A percentile compares a stretch with the other conserved stretches of the same genome.
Evolutionary conservation across 2,113 vertebrate species (phyloP).

Genomic region (Hystrix brachyura): DNA sequence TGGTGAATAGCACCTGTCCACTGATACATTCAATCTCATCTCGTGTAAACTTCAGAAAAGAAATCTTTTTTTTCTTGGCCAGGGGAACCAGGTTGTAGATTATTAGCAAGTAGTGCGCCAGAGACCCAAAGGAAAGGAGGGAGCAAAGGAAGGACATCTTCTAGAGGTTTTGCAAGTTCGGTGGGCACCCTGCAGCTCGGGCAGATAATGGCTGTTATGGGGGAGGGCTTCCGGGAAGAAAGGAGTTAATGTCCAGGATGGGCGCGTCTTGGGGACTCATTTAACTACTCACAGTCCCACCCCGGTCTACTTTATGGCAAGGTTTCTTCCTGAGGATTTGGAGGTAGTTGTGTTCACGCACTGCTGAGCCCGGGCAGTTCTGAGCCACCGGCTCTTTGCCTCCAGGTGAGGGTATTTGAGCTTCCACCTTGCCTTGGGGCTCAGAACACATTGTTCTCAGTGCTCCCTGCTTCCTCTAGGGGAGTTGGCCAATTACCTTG

Average conservation of each 20-base stretch:
- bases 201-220: neutral
- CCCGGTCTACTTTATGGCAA: neutral
- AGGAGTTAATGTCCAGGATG: neutral
- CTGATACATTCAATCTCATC: neutral
- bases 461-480: neutral
- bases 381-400: neutral
- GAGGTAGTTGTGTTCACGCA: neutral
- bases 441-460: neutral
- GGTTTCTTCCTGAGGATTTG: neutral
- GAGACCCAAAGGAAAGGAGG: neutral
- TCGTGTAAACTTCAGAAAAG: neutral
- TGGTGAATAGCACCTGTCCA: neutral
- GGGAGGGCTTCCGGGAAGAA: neutral
- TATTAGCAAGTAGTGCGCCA: neutral
- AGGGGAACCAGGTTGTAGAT: neutral
- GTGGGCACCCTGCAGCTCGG: neutral
- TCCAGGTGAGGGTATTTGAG: neutral
- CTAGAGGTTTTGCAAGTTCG: neutral
- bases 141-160: neutral
- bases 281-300: neutral
- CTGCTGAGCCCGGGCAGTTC: neutral
- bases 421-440: neutral
- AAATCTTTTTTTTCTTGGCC: neutral
- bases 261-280: neutral
- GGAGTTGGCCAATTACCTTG: neutral